Conservation (phyloP, 2,797 vertebrate species). For the Eulemur coronatus region DNA sequence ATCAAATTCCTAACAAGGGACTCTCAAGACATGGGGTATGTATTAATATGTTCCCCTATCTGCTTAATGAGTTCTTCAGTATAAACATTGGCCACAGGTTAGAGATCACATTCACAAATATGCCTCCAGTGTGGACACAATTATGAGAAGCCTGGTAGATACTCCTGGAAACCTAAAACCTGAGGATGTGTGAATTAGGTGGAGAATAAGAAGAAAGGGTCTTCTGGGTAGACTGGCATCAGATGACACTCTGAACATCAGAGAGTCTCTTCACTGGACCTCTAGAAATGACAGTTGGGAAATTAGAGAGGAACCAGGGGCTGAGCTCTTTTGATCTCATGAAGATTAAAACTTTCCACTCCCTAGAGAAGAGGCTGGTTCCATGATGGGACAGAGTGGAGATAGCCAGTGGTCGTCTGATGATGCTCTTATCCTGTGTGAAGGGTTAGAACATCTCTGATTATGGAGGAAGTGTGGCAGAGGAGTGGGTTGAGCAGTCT, state of each 20-base stretch:
- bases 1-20: background rate
- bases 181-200: background rate
- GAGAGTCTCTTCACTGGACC: background rate
- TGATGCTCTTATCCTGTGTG: background rate
- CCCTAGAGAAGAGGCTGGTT: background rate
- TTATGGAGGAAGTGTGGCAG: background rate
- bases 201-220: background rate
- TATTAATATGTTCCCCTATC: too few species aligned
- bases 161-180: background rate
- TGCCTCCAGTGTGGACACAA: background rate
- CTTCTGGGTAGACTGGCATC: background rate
- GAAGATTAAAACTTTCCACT: background rate
- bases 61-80: background rate
- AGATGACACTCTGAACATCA: background rate
- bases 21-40: background rate
- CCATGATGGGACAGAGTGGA: background rate
- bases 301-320: background rate
- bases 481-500: background rate
- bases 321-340: background rate
- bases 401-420: background rate
- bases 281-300: background rate
- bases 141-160: background rate
- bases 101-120: background rate
- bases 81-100: accelerated
- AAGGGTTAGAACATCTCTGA: background rate